Conservation (phyloP, 2,888 invertebrate species). For the Caenorhabditis plicata region DNA sequence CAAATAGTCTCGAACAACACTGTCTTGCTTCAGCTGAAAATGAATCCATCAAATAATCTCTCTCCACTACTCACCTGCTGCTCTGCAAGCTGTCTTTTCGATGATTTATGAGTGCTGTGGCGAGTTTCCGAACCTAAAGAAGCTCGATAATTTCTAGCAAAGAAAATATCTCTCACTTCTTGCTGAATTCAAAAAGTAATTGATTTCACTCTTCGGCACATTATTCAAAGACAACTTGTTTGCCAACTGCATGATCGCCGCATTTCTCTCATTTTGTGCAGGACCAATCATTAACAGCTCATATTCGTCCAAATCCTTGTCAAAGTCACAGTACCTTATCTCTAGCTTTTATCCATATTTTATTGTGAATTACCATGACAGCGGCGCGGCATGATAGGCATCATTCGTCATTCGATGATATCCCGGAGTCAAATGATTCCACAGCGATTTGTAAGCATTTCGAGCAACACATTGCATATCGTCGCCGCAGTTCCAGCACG, state of each 20-base stretch:
- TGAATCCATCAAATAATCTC: no score
- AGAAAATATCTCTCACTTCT: background rate
- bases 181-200: background rate
- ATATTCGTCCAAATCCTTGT: constrained; percentile 3
- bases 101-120: constrained; percentile 8
- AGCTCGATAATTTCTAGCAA: background rate
- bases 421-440: background rate
- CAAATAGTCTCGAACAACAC: constrained; percentile 7
- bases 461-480: constrained; percentile 7
- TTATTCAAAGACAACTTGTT: constrained; percentile 8
- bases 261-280: constrained; percentile 2
- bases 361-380: constrained; percentile 1
- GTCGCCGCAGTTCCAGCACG: constrained; percentile 6
- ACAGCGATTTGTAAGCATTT: constrained; percentile 3
- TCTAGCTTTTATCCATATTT: no score
- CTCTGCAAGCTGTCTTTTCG: constrained; percentile 3
- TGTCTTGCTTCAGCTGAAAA: no score
- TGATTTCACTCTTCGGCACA: constrained; percentile 1
- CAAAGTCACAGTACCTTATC: constrained; percentile 9
- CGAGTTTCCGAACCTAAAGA: constrained; percentile 11
- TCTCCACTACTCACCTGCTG: constrained; percentile 4
- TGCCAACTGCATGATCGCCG: constrained; percentile 1
- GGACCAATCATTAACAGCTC: constrained; percentile 13
- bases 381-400: background rate
- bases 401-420: background rate